Percentiles rank a stretch among this genome's conserved stretches.
phyloP scores from a whole-genome alignment of 1,140 invertebrate species.

The Druon quercuslanigerum region DNA sequence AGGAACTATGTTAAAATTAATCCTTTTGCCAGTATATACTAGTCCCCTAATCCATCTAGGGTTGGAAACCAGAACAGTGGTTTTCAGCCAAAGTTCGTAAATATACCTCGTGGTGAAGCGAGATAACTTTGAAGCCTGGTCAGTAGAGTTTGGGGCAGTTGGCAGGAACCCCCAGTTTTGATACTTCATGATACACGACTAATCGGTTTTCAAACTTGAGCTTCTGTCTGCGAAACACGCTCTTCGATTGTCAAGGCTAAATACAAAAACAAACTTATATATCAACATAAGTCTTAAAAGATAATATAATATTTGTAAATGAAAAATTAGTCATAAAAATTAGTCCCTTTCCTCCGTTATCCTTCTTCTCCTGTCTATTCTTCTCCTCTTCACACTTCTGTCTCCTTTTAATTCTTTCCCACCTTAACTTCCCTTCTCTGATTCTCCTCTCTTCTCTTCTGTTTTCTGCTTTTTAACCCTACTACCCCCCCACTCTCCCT shows the following conservation, averaged over 20 bases:
- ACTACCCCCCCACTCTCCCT: no score
- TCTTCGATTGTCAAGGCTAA: conserved; percentile 1
- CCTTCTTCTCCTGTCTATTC: no score
- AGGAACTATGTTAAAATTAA: not conserved
- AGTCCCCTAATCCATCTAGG: conserved; percentile 10
- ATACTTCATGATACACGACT: conserved; percentile 56
- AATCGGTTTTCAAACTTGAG: conserved; percentile 60
- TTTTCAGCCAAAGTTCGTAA: conserved; percentile 40
- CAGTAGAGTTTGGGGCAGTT: conserved; percentile 45
- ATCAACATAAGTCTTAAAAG: not conserved
- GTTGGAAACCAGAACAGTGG: conserved; percentile 11
- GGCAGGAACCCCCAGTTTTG: conserved; percentile 55
- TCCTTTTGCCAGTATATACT: not conserved
- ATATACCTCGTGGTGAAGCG: conserved; percentile 52
- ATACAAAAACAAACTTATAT: conserved; percentile 22
- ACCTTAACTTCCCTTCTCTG: no score
- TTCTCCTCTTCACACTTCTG: no score
- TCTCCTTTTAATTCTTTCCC: no score
- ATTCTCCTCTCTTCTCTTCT: no score
- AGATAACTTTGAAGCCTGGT: conserved; percentile 48
- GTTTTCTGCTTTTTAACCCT: no score
- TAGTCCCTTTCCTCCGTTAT: no score
- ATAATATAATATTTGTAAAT: not conserved
- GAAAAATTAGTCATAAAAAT: no score
- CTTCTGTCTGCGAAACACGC: conserved; percentile 14